phyloP scores from a whole-genome alignment of 2,888 invertebrate species.

The Brenthis ino region DNA sequence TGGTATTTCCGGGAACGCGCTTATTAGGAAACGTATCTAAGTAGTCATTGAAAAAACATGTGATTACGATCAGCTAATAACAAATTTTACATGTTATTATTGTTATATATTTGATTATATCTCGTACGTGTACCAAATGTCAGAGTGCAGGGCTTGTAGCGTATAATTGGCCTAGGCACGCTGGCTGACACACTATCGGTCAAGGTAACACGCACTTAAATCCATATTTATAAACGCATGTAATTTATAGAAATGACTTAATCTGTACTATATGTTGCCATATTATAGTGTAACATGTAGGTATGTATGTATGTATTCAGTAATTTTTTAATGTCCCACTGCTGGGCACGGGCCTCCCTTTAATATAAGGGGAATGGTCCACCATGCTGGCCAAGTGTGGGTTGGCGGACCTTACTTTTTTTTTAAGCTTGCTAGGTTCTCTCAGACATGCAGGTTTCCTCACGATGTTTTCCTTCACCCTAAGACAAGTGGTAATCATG shows the following conservation, averaged over 20 bases:
- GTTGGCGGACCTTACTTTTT: too few species aligned
- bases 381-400: too few species aligned
- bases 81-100: constrained; percentile 25
- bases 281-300: background rate
- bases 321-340: too few species aligned
- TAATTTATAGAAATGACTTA: constrained; percentile 27
- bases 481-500: too few species aligned
- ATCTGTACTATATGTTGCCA: constrained; percentile 19
- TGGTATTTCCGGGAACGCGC: constrained; percentile 10
- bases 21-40: constrained; percentile 12
- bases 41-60: constrained; percentile 2
- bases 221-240: constrained; percentile 24
- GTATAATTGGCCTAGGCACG: constrained; percentile 37
- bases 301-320: too few species aligned
- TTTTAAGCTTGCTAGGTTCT: too few species aligned
- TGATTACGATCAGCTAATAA: too few species aligned
- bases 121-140: constrained; percentile 36
- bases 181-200: constrained; percentile 35
- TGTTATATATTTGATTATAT: constrained; percentile 28
- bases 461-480: too few species aligned
- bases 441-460: too few species aligned
- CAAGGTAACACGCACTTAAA: constrained; percentile 33
- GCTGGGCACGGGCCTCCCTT: too few species aligned
- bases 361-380: too few species aligned
- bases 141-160: constrained; percentile 35